A percentile compares a stretch with the other conserved stretches of the same genome.
Evolutionary conservation across 2,797 vertebrate genomes (phyloP).

Genomic region (Rhinatrema bivittatum): DNA sequence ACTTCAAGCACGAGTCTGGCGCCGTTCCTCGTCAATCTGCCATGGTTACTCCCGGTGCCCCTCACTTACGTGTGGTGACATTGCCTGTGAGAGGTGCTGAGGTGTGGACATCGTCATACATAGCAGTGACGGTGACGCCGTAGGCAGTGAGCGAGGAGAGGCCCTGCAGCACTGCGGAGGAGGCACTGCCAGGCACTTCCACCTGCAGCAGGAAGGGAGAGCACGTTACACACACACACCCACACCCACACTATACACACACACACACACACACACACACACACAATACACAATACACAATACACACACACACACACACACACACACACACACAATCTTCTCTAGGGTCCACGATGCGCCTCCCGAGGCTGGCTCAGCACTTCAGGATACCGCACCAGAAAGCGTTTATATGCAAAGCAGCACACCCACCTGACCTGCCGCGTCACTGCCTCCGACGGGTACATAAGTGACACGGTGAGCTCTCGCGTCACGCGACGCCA

Average conservation of each 20-base stretch:
- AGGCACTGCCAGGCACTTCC: slow-evolving; percentile 64
- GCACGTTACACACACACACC: not conserved
- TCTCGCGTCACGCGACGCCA: slow-evolving; percentile 38
- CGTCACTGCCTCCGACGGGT: slow-evolving; percentile 71
- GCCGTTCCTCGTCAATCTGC: no score
- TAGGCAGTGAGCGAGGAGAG: slow-evolving; percentile 83
- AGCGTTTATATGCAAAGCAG: not conserved
- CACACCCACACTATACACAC: no score
- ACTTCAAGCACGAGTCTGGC: no score
- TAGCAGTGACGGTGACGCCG: slow-evolving; percentile 67
- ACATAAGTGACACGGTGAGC: slow-evolving; percentile 66
- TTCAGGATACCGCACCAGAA: no score
- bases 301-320: no score
- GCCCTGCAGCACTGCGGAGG: slow-evolving; percentile 65
- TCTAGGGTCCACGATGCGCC: no score
- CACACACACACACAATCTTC: no score
- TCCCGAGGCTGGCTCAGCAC: no score
- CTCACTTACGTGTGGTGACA: slow-evolving; percentile 77
- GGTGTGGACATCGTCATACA: slow-evolving; percentile 64
- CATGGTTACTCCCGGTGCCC: not conserved
- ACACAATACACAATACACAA: no score
- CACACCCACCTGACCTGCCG: slow-evolving; percentile 67
- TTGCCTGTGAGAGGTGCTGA: slow-evolving; percentile 64
- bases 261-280: no score
- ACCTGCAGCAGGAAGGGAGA: slow-evolving; percentile 42